phyloP scores from a whole-genome alignment of 2,797 vertebrate genomes.

The Hafferia zeledoni region DNA sequence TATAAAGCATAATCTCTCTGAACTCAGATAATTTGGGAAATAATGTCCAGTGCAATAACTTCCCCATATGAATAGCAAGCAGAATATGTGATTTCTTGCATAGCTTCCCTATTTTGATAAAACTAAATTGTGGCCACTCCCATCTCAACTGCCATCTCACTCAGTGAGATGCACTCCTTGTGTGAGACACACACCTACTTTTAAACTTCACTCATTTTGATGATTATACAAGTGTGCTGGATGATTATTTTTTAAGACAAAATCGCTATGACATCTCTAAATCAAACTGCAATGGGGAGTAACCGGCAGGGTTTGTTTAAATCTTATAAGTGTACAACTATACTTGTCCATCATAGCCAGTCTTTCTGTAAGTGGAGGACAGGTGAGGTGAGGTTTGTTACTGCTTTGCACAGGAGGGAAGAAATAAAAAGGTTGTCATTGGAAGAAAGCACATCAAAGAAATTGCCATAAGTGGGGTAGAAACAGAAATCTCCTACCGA shows the following conservation, averaged over 20 bases:
- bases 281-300: background rate
- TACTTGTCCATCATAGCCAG: background rate
- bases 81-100: background rate
- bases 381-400: background rate
- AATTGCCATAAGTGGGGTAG: background rate
- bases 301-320: background rate
- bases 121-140: background rate
- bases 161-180: too few relatives aligned
- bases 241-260: slow-evolving; percentile 20
- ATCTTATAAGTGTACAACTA: background rate
- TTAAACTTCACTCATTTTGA: slow-evolving; percentile 30
- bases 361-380: background rate
- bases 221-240: slow-evolving; percentile 4
- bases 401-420: background rate
- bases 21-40: background rate
- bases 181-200: too few relatives aligned
- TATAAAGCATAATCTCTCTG: background rate
- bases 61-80: background rate
- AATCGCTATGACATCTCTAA: slow-evolving; percentile 12
- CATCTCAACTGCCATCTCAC: background rate
- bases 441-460: background rate
- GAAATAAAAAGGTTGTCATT: background rate
- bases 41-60: background rate
- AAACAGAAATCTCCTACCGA: background rate
- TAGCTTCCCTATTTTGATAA: background rate